A percentile compares a stretch with the other conserved stretches of the same genome.
Conservation (phyloP, 2,113 vertebrate genomes). For the Ictidomys tridecemlineatus region DNA sequence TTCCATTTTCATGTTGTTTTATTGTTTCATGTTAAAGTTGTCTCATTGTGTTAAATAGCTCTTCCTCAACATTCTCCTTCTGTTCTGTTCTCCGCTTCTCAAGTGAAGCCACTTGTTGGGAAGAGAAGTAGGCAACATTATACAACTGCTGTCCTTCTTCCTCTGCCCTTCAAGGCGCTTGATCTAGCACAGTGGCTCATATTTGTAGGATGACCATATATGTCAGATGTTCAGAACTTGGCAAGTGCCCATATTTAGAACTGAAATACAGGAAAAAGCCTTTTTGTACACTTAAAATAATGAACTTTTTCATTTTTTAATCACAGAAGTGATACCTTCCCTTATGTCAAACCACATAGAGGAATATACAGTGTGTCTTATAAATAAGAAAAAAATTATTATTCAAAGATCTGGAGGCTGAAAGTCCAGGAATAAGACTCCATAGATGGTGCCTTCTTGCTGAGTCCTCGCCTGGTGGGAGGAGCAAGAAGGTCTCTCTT, state of each 20-base stretch:
- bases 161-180: not conserved
- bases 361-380: not conserved
- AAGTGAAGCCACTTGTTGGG: not conserved
- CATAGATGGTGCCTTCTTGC: not conserved
- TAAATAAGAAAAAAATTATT: not conserved
- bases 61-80: not conserved
- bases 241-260: not conserved
- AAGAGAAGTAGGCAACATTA: not conserved
- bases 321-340: not conserved
- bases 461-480: not conserved
- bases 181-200: not conserved
- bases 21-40: not conserved
- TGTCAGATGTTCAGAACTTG: not conserved
- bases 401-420: not conserved
- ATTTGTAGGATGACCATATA: not conserved
- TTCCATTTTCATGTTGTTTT: conserved; percentile 2
- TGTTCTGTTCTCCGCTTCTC: not conserved
- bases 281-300: not conserved
- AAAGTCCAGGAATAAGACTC: no score
- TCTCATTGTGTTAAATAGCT: not conserved
- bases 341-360: not conserved
- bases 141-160: not conserved
- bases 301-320: not conserved
- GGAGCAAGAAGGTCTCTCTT: not conserved
- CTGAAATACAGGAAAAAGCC: not conserved